A percentile compares a stretch with the other conserved stretches of the same genome.
Conservation (phyloP, 2,113 vertebrate genomes). For the Lasiurus cinereus region DNA sequence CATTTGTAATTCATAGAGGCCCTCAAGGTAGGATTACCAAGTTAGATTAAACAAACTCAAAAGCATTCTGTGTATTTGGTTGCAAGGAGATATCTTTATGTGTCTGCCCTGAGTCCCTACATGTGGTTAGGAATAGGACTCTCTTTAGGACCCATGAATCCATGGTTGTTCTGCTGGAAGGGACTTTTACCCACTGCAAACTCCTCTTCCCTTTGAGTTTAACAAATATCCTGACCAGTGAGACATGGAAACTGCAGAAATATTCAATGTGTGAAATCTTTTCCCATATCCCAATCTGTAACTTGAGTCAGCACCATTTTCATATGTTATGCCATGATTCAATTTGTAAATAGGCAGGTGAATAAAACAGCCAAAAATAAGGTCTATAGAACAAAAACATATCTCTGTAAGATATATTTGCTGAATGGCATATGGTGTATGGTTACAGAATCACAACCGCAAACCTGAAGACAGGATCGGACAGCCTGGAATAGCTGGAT, state of each 20-base stretch:
- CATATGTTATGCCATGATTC: neutral
- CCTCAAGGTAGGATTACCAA: neutral
- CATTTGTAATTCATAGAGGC: neutral
- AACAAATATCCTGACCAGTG: neutral
- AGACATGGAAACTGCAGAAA: no score
- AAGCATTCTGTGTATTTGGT: neutral
- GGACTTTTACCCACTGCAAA: neutral
- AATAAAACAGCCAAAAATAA: neutral
- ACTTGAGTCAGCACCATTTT: neutral
- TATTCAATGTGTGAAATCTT: neutral
- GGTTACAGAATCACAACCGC: neutral
- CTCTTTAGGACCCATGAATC: neutral
- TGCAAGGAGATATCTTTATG: accelerated
- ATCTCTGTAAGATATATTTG: neutral
- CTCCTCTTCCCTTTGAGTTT: neutral
- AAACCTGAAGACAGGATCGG: neutral
- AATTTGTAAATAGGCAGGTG: neutral
- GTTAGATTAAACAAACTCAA: neutral
- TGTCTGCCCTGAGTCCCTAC: neutral
- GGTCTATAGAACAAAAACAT: neutral
- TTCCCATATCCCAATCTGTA: neutral
- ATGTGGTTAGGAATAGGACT: neutral
- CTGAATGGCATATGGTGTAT: neutral
- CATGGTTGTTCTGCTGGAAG: neutral
- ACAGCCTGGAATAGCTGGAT: neutral